Conservation (phyloP, 2,113 vertebrate species). For the Phyllostomus discolor region DNA sequence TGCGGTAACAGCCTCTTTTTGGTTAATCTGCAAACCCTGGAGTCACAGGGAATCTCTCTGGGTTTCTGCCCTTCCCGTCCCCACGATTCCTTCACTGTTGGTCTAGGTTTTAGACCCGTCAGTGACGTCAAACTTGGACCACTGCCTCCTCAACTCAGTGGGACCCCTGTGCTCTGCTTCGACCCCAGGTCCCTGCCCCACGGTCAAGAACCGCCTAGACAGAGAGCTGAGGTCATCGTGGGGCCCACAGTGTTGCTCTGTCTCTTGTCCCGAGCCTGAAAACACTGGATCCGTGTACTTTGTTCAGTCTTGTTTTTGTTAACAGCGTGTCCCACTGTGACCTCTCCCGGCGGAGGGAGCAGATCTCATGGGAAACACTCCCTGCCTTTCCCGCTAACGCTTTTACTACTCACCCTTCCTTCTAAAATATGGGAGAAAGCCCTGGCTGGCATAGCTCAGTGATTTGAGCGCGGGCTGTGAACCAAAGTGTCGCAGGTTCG, state of each 20-base stretch:
- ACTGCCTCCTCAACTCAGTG: neutral
- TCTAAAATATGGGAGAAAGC: neutral
- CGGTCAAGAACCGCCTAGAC: neutral
- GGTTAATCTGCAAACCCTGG: neutral
- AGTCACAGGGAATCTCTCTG: neutral
- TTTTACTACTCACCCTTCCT: neutral
- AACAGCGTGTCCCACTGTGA: neutral
- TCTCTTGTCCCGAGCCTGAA: neutral
- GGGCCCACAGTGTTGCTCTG: no score
- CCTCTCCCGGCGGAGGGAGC: neutral
- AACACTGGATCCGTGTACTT: neutral
- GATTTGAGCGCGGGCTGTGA: no score
- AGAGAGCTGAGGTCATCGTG: neutral
- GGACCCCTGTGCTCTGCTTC: neutral
- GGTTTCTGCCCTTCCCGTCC: neutral
- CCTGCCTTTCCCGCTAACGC: neutral
- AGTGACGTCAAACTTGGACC: neutral
- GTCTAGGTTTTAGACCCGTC: neutral
- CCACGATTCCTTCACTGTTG: neutral
- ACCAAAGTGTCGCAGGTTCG: no score
- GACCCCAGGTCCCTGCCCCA: neutral
- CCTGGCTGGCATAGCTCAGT: no score
- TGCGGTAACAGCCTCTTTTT: neutral
- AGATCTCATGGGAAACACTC: no score
- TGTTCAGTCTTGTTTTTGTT: neutral